Evolutionary conservation across 1,140 invertebrate genomes (phyloP), one percentile per base, ranked within the genome.

Genomic region (Dermatophagoides farinae): DNA sequence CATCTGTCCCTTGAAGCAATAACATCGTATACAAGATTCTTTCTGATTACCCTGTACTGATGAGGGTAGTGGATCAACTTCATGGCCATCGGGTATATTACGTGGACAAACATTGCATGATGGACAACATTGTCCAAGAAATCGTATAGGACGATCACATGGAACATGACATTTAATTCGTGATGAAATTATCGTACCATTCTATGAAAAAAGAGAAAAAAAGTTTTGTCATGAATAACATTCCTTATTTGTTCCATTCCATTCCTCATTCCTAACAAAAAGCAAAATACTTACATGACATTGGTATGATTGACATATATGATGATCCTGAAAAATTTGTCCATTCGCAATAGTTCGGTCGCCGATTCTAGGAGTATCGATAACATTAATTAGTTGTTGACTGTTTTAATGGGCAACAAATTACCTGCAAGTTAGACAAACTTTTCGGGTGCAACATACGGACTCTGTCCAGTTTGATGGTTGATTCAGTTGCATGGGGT

Each of bases 1-100:
- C 66, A 90, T 74, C 37, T 78, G 75, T 11, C 81, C 81, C 10
- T 66, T 64, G 57, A 79, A 75, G 71, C 89, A 92, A 59, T 80
- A 79, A 71, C 89, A 93, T 60, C 81, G 81, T 41, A 90, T 73
- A 70, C 88, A 93, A 0, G 86, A 85, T 74, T 92, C 88, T 66
- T 84, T 82, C 41, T 80, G 78, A 25, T 83, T 80, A 31, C 11
- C 31, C 31, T 31, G 1, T 14, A 9, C n/a, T n/a, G n/a, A n/a
- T n/a, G n/a, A n/a, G n/a, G n/a, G n/a, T 9, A 49, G 12, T 31
- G 40, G 16, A 23, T n/a, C 25, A 12, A 50, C 31, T 50, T 60
- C 43, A 16, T 50, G 4, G 25, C 58, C 58, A 41, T 60, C 46
- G 1, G 47, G 47, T 43, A n/a, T 44, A 41, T 60, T 60, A 14